A percentile compares a stretch with the other conserved stretches of the same genome.
These are phyloP conservation scores for Drosophila virilis DNA, from an alignment of 1,140 invertebrate genomes.

Conservation along the genomic window DNA sequence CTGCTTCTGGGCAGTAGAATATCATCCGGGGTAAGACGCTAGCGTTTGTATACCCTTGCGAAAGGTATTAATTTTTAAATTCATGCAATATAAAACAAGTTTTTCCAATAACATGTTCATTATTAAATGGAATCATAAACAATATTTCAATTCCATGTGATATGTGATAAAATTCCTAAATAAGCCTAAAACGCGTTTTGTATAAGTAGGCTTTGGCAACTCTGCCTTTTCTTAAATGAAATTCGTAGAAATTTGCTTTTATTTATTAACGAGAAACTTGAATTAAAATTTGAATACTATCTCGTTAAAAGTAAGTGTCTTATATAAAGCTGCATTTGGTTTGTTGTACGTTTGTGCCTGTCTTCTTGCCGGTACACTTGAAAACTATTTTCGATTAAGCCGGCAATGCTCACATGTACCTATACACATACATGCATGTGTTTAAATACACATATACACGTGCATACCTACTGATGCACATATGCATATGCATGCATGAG, in stretches of 20 bases:
- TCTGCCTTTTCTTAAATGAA: background rate
- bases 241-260: constrained; percentile 1
- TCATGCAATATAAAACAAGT: background rate
- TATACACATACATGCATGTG: background rate
- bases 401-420: constrained; percentile 21
- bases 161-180: constrained; percentile 21
- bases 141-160: background rate
- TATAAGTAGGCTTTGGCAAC: background rate
- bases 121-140: background rate
- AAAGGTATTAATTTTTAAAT: background rate
- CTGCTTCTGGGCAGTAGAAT: background rate
- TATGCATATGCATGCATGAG: background rate
- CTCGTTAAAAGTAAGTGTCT: background rate
- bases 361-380: background rate
- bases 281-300: background rate
- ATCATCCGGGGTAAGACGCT: background rate
- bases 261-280: background rate
- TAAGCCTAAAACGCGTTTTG: constrained; percentile 11
- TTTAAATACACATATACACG: background rate
- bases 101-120: too few species aligned
- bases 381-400: constrained; percentile 6
- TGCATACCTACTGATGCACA: background rate
- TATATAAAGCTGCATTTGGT: background rate
- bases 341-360: background rate
- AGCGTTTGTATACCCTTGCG: background rate